Conservation (phyloP, 1,140 invertebrate species). For the Calliphora vicina region DNA sequence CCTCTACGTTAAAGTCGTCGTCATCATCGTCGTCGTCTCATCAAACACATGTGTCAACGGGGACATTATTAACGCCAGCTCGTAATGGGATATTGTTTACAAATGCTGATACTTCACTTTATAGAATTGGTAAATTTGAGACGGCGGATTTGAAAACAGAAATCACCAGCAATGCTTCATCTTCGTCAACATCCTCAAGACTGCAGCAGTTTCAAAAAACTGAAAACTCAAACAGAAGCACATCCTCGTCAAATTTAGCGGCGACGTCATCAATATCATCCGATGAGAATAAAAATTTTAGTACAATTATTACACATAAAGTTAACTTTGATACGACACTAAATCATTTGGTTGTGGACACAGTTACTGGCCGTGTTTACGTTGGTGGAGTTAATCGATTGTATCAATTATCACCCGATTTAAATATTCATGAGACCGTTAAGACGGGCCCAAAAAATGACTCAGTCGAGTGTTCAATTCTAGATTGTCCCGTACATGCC, state of each 20-base stretch:
- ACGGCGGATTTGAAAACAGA: not conserved
- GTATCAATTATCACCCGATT: constrained; percentile 89
- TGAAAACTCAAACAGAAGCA: not conserved
- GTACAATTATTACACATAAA: constrained; percentile 54
- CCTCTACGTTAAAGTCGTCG: not conserved
- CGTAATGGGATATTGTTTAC: not conserved
- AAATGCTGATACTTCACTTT: not conserved
- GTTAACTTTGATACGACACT: constrained; percentile 56
- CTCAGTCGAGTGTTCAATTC: constrained; percentile 87
- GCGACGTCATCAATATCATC: not conserved
- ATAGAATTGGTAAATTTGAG: not conserved
- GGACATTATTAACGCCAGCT: not conserved
- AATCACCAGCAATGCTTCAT: not conserved
- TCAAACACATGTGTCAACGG: not conserved
- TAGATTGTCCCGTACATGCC: constrained; percentile 78
- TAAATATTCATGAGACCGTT: constrained; percentile 79
- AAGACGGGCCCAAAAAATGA: constrained; percentile 91
- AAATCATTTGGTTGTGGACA: constrained; percentile 90
- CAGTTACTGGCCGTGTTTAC: constrained; percentile 89
- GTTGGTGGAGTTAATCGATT: constrained; percentile 93
- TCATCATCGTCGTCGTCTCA: not conserved
- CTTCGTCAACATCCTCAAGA: not conserved
- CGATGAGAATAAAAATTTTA: constrained; percentile 37
- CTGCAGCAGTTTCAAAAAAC: not conserved
- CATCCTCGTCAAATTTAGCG: not conserved